Evolutionary conservation across 2,113 vertebrate species (phyloP).

Genomic region (Pristiophorus japonicus): DNA sequence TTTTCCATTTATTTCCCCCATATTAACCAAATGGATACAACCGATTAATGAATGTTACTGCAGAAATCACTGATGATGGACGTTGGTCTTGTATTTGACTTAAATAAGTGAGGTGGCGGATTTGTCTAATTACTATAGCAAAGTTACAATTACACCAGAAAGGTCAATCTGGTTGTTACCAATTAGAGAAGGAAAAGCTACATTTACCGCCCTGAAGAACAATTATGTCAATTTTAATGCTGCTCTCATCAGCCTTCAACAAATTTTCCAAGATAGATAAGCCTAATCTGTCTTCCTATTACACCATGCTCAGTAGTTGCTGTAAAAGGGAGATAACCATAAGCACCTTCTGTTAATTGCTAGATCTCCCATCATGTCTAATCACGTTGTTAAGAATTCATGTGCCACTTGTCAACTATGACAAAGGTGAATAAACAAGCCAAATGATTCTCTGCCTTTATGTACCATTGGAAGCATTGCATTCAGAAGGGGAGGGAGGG

Average conservation of each 20-base stretch:
- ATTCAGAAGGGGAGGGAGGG: not conserved
- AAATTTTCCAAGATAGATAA: conserved; percentile 49
- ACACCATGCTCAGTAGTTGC: conserved; percentile 44
- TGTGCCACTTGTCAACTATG: conserved; percentile 42
- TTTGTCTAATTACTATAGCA: conserved; percentile 54
- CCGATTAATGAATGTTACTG: conserved; percentile 20
- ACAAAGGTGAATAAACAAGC: conserved; percentile 42
- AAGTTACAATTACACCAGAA: conserved; percentile 56
- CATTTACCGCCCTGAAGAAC: conserved; percentile 51
- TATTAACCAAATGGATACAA: conserved; percentile 29
- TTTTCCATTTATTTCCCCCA: not conserved
- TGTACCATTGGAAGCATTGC: not conserved
- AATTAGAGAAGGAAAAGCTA: conserved; percentile 56
- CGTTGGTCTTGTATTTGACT: conserved; percentile 35
- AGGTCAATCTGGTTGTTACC: conserved; percentile 59
- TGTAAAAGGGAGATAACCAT: conserved; percentile 50
- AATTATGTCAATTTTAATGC: conserved; percentile 55
- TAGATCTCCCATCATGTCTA: conserved; percentile 42
- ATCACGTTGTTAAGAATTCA: conserved; percentile 44
- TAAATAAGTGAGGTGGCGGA: conserved; percentile 40
- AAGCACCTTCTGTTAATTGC: conserved; percentile 48
- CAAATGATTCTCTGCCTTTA: conserved; percentile 31
- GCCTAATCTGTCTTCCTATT: conserved; percentile 51
- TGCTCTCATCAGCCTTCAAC: conserved; percentile 50
- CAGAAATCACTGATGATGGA: not conserved